Evolutionary conservation across 2,888 invertebrate species (phyloP), one percentile per base, ranked within the genome.

Genomic region (Sesia apiformis): DNA sequence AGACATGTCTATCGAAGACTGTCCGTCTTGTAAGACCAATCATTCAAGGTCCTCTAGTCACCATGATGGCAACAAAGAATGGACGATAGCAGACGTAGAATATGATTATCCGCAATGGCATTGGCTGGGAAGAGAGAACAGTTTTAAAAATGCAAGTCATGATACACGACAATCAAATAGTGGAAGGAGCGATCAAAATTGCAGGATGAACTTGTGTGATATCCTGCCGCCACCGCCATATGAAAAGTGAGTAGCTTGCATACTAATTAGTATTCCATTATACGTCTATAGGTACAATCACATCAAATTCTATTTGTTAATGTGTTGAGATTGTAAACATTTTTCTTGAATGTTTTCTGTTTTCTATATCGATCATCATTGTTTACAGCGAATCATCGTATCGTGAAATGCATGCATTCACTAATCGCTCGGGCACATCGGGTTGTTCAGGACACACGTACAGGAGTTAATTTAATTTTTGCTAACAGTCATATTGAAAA

Each of bases 81-180:
- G 89, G 89, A 80, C 84, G 39, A 78, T 86, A 63, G 75, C 85
- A 8, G 88, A 88, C 62, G 86, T 85, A 23, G 88, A 89, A 58
- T 89, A 89, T 54, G 89, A 89, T 66, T 89, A 89, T 61, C 88
- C 89, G 6, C 89, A 88, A 58, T 89, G 89, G 89, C 86, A 89
- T 67, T 89, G 88, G 89, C 63, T 89, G 56, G 84, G 81, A 8
- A 78, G 84, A 64, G 85, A 87, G 57, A 88, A 86, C 62, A 87
- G 79, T 65, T 89, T 89, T 69, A 80, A 87, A 61, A 82, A 84
- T 53, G 75, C 74, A 55, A 74, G 69, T 53, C 79, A 75, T 64
- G 82, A 81, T 57, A 67, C 73, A 40, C 77, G 79, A 64, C 83
- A 79, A 59, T 75, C 79, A 55, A 83, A 69, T 53, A 81, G 75